Evolutionary conservation across 2,888 invertebrate species (phyloP).

Genomic region (Nomada lathburiana): DNA sequence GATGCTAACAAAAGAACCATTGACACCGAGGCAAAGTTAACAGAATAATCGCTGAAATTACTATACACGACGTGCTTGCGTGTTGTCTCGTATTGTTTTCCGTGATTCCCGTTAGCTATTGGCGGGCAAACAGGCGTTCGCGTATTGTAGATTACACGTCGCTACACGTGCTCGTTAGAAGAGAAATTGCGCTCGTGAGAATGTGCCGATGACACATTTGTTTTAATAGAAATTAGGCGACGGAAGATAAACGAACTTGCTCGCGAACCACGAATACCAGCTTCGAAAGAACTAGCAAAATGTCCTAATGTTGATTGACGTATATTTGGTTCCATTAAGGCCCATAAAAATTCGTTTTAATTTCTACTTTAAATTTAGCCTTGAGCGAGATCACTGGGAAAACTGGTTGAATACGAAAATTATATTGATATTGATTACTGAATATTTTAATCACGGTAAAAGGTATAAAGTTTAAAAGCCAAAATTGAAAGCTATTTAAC

Average conservation of each 20-base stretch:
- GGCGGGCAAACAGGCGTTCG: neutral
- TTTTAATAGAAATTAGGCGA: constrained; percentile 27
- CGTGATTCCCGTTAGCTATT: constrained; percentile 39
- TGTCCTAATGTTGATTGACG: too few relatives aligned
- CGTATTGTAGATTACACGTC: neutral
- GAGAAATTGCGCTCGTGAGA: constrained; percentile 14
- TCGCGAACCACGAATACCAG: too few relatives aligned
- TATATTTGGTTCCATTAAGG: too few relatives aligned
- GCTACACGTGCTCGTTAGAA: constrained; percentile 1
- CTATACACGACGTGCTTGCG: neutral
- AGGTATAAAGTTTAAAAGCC: too few relatives aligned
- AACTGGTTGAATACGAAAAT: too few relatives aligned
- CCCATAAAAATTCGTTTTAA: too few relatives aligned
- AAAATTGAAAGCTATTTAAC: too few relatives aligned
- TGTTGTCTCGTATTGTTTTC: constrained; percentile 32
- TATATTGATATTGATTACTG: too few relatives aligned
- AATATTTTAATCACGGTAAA: too few relatives aligned
- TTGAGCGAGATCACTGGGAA: too few relatives aligned
- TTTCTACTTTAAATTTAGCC: too few relatives aligned
- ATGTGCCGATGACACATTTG: constrained; percentile 10
- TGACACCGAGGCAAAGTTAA: constrained; percentile 21
- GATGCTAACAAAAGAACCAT: constrained; percentile 45
- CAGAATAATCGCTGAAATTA: constrained; percentile 31
- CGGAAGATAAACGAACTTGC: neutral
- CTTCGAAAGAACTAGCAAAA: too few relatives aligned